These are phyloP conservation scores for Panorpa germanica DNA, from an alignment of 2,888 invertebrate genomes.

Conservation along the genomic window DNA sequence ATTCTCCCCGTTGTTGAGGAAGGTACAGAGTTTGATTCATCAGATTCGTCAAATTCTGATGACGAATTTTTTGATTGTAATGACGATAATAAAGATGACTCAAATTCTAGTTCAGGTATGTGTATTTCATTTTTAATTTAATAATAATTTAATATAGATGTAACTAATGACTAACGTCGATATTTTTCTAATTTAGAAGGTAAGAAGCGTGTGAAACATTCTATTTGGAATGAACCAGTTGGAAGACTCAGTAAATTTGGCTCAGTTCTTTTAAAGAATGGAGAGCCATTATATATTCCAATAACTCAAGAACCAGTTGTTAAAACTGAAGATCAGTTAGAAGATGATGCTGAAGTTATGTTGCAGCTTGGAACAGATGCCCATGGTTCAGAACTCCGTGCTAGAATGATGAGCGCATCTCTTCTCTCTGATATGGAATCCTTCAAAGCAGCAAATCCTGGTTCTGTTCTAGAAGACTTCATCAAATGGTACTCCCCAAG, in stretches of 20 bases:
- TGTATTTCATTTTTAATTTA: not conserved
- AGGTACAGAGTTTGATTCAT: conserved; percentile 21
- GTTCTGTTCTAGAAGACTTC: conserved; percentile 79
- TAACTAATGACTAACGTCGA: conserved; percentile 1
- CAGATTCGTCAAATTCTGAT: too few relatives aligned
- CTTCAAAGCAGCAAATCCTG: conserved; percentile 97
- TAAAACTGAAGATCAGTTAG: conserved; percentile 92
- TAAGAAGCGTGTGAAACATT: conserved; percentile 21
- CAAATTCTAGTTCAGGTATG: conserved; percentile 17
- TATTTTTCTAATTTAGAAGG: conserved; percentile 10
- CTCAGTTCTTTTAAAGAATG: conserved; percentile 42
- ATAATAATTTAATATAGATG: not conserved
- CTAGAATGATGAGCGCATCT: conserved; percentile 89
- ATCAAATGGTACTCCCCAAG: conserved; percentile 97
- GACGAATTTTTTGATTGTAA: conserved; percentile 75
- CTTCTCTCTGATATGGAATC: conserved; percentile 95
- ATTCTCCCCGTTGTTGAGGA: conserved; percentile 24
- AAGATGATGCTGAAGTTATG: conserved; percentile 83
- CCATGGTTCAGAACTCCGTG: conserved; percentile 64
- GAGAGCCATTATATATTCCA: conserved; percentile 60
- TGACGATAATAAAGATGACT: conserved; percentile 32
- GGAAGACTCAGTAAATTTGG: conserved; percentile 52
- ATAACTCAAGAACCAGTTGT: conserved; percentile 84
- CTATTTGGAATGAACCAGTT: conserved; percentile 40
- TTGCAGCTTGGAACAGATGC: conserved; percentile 73